These are phyloP conservation scores for Phengaris arion DNA, from an alignment of 2,888 invertebrate species.

Conservation along the genomic window DNA sequence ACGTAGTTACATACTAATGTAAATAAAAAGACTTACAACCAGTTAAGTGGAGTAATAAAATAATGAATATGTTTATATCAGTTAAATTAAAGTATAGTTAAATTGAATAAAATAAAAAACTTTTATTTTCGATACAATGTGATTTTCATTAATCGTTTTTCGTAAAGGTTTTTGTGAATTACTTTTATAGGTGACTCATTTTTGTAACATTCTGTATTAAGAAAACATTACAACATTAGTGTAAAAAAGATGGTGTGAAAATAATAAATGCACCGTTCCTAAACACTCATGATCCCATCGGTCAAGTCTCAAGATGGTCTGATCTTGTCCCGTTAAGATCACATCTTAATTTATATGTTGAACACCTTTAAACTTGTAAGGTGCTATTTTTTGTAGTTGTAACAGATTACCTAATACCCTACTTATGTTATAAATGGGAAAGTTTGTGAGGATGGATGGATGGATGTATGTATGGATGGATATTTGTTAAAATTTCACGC, in stretches of 20 bases:
- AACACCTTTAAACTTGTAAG: not conserved
- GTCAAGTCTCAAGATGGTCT: conserved; percentile 2
- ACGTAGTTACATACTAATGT: no score
- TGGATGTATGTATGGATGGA: no score
- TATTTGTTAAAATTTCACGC: no score
- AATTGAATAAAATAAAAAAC: not conserved
- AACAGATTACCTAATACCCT: no score
- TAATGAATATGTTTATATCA: no score
- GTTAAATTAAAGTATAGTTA: no score
- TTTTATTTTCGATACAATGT: not conserved
- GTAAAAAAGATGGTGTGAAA: conserved; percentile 1
- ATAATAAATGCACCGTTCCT: not conserved
- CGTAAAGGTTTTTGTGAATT: not conserved
- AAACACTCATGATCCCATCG: not conserved
- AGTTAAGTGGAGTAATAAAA: no score
- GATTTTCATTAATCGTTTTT: no score
- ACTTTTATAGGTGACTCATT: not conserved
- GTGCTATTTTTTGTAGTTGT: not conserved
- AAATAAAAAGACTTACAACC: no score
- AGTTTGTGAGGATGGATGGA: no score
- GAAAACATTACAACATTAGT: not conserved
- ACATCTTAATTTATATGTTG: conserved; percentile 20
- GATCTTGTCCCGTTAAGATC: conserved; percentile 6
- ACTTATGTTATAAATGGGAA: no score
- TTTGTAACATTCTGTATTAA: not conserved